phyloP scores from a whole-genome alignment of 2,888 invertebrate genomes.

The Acrocyrtus sp. region DNA sequence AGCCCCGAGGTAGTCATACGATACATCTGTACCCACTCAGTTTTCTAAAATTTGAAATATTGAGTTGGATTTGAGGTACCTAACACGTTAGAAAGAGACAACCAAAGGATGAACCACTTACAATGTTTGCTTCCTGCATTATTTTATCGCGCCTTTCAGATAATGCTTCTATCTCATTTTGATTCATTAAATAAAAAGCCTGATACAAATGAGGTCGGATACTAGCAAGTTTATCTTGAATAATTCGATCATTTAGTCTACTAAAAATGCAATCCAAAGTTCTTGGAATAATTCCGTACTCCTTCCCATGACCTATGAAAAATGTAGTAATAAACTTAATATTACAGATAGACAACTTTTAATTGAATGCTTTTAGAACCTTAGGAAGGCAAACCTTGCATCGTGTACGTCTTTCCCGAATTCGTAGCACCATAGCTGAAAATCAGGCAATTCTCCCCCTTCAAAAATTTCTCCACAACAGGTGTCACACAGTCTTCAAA shows the following conservation, averaged over 20 bases:
- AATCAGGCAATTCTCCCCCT: conserved; percentile 78
- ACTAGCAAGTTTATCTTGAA: conserved; percentile 58
- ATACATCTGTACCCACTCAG: conserved; percentile 39
- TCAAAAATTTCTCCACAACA: conserved; percentile 72
- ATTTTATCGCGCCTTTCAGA: conserved; percentile 21
- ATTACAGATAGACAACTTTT: not conserved
- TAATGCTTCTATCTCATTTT: conserved; percentile 17
- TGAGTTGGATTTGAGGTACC: too few species aligned
- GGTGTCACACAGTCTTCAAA: conserved; percentile 73
- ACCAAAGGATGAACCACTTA: too few species aligned
- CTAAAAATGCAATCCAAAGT: conserved; percentile 70
- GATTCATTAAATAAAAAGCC: conserved; percentile 19
- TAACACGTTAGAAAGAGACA: too few species aligned
- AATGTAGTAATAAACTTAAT: not conserved
- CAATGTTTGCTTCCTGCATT: conserved; percentile 41
- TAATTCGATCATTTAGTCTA: conserved; percentile 61
- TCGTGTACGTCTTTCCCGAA: conserved; percentile 87
- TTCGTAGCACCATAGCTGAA: conserved; percentile 91
- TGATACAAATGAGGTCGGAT: conserved; percentile 59
- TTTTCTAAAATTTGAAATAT: too few species aligned
- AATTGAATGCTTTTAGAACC: too few species aligned
- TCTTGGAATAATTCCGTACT: conserved; percentile 76
- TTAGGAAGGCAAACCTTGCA: conserved; percentile 70
- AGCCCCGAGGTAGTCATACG: conserved; percentile 23
- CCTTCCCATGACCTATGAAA: conserved; percentile 71